These are phyloP conservation scores for Lucilia sericata DNA, from an alignment of 1,140 invertebrate genomes.

Conservation along the genomic window DNA sequence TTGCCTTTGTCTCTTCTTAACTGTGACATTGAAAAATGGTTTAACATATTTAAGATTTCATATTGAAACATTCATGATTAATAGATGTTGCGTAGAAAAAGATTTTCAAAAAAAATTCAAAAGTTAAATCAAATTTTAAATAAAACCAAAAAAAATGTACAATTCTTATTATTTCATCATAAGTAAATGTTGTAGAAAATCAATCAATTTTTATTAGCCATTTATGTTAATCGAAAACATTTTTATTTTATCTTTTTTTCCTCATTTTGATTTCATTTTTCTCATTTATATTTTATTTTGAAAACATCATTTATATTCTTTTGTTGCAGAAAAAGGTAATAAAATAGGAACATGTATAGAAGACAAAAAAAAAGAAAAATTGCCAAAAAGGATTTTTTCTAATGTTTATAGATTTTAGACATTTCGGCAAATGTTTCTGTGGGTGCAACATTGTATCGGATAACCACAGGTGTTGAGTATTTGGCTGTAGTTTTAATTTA, in stretches of 20 bases:
- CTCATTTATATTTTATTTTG: neutral
- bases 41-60: neutral
- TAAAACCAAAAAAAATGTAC: no score
- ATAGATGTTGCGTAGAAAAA: neutral
- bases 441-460: neutral
- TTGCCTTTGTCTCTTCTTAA: no score
- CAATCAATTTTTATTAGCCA: slow-evolving; percentile 29
- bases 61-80: neutral
- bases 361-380: slow-evolving; percentile 7
- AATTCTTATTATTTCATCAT: neutral
- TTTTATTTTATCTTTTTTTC: neutral
- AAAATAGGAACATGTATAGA: neutral
- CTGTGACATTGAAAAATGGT: no score
- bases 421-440: no score
- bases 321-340: neutral
- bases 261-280: neutral
- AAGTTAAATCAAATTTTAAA: neutral
- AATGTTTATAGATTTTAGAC: neutral
- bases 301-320: neutral
- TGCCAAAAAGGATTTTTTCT: neutral
- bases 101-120: neutral
- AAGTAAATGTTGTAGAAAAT: neutral
- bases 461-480: neutral
- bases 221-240: slow-evolving; percentile 17
- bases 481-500: neutral